phyloP scores from a whole-genome alignment of 2,888 invertebrate species.

The Tillus elongatus region DNA sequence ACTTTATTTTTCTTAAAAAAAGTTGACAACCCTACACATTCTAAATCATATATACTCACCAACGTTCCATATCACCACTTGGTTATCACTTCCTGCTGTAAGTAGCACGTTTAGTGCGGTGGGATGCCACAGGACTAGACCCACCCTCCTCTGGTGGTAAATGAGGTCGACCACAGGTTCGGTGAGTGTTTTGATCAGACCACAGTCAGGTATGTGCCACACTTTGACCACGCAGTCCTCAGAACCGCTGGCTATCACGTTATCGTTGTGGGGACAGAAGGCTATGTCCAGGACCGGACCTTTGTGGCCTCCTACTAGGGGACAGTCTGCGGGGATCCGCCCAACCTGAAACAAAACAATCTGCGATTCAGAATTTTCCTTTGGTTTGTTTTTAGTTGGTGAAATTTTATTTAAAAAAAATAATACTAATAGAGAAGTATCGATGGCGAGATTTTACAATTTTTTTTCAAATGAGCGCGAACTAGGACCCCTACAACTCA shows the following conservation, averaged over 20 bases:
- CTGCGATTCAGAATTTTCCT: no score
- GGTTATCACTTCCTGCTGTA: constrained; percentile 88
- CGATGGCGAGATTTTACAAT: no score
- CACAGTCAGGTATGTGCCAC: constrained; percentile 92
- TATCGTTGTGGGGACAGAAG: constrained; percentile 98
- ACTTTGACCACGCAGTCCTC: constrained; percentile 96
- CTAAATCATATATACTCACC: no score
- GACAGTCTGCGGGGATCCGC: constrained; percentile 87
- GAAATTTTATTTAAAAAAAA: no score
- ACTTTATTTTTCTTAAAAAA: no score
- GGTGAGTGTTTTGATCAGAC: constrained; percentile 78
- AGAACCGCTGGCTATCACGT: constrained; percentile 93
- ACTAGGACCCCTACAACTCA: no score
- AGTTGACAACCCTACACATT: no score
- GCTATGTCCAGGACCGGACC: constrained; percentile 94
- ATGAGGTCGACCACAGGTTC: constrained; percentile 90
- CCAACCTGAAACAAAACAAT: constrained; percentile 82
- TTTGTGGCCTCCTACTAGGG: constrained; percentile 91
- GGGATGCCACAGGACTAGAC: constrained; percentile 93
- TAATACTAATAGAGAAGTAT: no score
- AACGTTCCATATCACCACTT: constrained; percentile 48
- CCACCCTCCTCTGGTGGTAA: constrained; percentile 86
- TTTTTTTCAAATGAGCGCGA: no score
- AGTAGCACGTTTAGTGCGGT: constrained; percentile 90
- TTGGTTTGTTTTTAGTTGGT: no score